Base-by-base conservation (phyloP, 2,797 vertebrate genomes). In the Bryconaethiops microstoma region DNA sequence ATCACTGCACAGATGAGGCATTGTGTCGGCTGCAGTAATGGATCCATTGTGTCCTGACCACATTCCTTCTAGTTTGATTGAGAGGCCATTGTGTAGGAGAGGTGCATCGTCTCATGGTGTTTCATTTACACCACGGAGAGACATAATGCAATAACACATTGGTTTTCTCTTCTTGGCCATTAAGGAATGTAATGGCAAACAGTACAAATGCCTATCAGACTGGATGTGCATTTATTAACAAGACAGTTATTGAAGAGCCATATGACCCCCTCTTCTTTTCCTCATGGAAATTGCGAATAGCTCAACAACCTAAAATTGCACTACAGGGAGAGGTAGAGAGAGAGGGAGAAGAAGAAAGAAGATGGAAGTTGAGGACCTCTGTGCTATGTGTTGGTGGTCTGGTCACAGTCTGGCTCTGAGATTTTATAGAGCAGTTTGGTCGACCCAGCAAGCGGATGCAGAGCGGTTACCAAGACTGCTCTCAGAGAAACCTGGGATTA, bases 301-400 rank as follows among this genome's bases (percentile, higher is more conserved):
- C 62, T 62, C 57, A 59, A 19, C 23, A 13, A n/a, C 8, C 62
- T 64, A 35, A 35, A 39, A 16, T 6, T 64, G 62, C 29, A 39
- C 23, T 13, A 5, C 6, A 16, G 57, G 21, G 14, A 54, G 71
- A 67, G 23, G 52, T 6, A 78, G 42, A 67, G 48, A 23, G n/a
- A 39, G 64, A 72, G 72, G 14, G 62, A 55, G 35, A 54, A 12
- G 52, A 82, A 73, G 69, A 29, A 21, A 42, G 55, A 48, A 55
- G 21, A 69, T 29, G 19, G n/a, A 54, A 62, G 74, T 35, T 35
- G 25, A 74, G 57, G 65, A 76, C 39, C 42, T 74, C 71, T 29
- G 63, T 48, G 35, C 75, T 76, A 59, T 59, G 29, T 78, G 86
- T 87, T 85, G 86, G 86, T 87, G 86, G 86, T 87, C 86, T 80